Evolutionary conservation across 1,140 invertebrate genomes (phyloP).

Genomic region (Harlomillsia oculata): DNA sequence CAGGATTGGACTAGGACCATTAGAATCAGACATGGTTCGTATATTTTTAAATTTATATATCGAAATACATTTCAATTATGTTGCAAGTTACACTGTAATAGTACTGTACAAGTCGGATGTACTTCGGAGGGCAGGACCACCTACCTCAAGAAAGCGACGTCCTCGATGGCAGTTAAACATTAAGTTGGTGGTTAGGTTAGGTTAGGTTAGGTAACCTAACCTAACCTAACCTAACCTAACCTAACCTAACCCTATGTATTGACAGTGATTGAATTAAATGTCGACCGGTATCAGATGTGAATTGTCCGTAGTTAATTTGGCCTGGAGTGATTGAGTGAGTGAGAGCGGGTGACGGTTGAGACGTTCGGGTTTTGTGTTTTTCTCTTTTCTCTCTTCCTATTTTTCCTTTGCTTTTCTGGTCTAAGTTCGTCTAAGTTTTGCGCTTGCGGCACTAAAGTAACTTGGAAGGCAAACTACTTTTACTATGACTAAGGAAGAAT

Average conservation of each 20-base stretch:
- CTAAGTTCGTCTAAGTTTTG: too few species aligned
- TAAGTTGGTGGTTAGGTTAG: conserved; percentile 12
- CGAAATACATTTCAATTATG: too few species aligned
- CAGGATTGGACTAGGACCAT: too few species aligned
- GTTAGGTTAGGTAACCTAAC: too few species aligned
- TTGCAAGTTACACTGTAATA: conserved; percentile 4
- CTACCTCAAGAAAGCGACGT: neutral
- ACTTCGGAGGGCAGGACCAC: neutral
- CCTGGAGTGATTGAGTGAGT: too few species aligned
- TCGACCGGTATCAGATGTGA: neutral
- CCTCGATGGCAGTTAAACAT: neutral
- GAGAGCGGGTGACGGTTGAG: too few species aligned
- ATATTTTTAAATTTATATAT: too few species aligned
- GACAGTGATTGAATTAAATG: conserved; percentile 19
- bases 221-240: neutral
- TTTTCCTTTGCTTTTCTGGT: too few species aligned
- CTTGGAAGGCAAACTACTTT: neutral
- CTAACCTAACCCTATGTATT: conserved; percentile 5
- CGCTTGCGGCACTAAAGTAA: too few species aligned
- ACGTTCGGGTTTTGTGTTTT: too few species aligned
- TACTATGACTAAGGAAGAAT: neutral
- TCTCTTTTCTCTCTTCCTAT: too few species aligned
- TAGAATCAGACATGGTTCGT: too few species aligned
- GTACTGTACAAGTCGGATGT: conserved; percentile 2
- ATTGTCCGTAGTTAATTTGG: neutral